Conservation (phyloP, 2,797 vertebrate genomes). For the Cheirogaleus major region DNA sequence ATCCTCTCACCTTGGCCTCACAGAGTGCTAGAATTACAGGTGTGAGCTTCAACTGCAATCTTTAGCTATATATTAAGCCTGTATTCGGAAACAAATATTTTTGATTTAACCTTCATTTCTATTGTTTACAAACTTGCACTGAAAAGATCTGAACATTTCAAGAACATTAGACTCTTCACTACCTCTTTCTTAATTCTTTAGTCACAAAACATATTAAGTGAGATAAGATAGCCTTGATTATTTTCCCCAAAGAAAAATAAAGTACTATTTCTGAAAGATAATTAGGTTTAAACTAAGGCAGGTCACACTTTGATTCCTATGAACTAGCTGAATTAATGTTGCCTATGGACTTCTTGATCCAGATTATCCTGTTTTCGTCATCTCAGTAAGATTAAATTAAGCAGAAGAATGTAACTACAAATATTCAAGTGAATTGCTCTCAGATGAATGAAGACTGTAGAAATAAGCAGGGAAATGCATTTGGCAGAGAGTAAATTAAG, state of each 20-base stretch:
- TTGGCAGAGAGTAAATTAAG: conserved; percentile 28
- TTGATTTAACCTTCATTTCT: conserved; percentile 10
- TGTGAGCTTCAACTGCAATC: not conserved
- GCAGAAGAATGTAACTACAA: conserved; percentile 54
- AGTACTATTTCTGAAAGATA: conserved; percentile 37
- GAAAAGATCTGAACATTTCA: conserved; percentile 8
- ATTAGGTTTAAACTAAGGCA: not conserved
- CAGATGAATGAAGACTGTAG: conserved; percentile 54
- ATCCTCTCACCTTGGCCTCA: not conserved
- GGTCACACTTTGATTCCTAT: not conserved
- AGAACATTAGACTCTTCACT: not conserved
- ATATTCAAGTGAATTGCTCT: conserved; percentile 50
- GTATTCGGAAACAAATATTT: not conserved
- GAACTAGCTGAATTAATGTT: not conserved
- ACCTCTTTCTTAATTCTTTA: not conserved
- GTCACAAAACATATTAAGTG: conserved; percentile 5
- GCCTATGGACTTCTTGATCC: not conserved
- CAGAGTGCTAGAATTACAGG: not conserved
- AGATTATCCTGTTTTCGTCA: conserved; percentile 17
- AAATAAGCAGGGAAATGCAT: not conserved
- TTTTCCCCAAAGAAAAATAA: conserved; percentile 18
- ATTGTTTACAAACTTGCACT: not conserved
- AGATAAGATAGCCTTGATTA: not conserved
- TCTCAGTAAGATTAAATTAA: conserved; percentile 42
- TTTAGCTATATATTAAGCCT: not conserved